Evolutionary conservation across 2,113 vertebrate genomes (phyloP), one percentile per base, ranked within the genome.

Genomic region (Heterochromis multidens): DNA sequence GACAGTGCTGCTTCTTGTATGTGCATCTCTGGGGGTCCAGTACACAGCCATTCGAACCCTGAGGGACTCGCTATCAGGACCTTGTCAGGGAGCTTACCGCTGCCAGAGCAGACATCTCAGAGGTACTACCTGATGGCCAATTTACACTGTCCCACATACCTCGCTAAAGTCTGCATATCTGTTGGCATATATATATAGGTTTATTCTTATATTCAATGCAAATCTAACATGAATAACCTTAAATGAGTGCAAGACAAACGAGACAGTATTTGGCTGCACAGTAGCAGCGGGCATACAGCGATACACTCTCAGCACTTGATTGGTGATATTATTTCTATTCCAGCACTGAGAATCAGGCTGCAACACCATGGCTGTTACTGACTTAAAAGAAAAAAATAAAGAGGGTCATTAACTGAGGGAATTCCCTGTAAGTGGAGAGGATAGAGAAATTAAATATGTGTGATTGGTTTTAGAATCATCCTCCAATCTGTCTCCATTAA

Each of bases 21-120:
- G 96, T 77, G 91, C 96, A 0, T 96, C 95, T 49, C 91, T 97
- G 31, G 96, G 94, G 74, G 95, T 97, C 77, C 96, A 97, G 87
- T 97, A 96, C 85, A 96, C 95, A 0, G 96, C 96, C 90, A 96
- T 97, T 82, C 95, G 93, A 14, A 96, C 96, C 86, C 91, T 96
- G 81, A 96, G 93, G 83, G 94, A 95, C 88, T 94, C 95, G 1
- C 82, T 96, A 80, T 88, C 90, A 37, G 92, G 91, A 76, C 93
- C 95, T 14, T 97, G 95, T 85, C 93, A 87, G 63, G 93, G 93
- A 77, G 81, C 82, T 10, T 90, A 91, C 70, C 94, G 78, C 88
- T 97, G 96, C 89, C 92, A 91, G 79, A 86, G 65, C 87, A 94
- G 89, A 56, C 85, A 91, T 52, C 72, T 85, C 46, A 93, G 92